phyloP scores from a whole-genome alignment of 2,797 vertebrate genomes.

The Poeciliopsis infans region DNA sequence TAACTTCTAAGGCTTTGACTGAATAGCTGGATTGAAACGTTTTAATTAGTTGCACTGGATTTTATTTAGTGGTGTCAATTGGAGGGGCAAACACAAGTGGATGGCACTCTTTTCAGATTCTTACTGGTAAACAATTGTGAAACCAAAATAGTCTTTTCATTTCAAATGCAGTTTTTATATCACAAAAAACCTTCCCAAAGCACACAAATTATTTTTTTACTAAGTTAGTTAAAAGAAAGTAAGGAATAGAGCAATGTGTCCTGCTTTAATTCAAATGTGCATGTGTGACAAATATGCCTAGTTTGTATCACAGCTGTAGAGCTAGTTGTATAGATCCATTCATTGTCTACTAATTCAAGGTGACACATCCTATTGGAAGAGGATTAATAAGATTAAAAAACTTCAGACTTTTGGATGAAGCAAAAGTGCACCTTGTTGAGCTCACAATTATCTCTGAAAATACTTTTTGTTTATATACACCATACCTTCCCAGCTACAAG shows the following conservation, averaged over 20 bases:
- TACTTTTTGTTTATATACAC: background rate
- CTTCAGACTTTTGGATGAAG: background rate
- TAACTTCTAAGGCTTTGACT: background rate
- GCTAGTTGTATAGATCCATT: slow-evolving; percentile 13
- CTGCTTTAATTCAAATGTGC: background rate
- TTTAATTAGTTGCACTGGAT: background rate
- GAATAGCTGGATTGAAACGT: background rate
- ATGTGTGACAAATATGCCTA: slow-evolving; percentile 23
- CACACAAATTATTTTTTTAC: background rate
- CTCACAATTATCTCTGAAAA: background rate
- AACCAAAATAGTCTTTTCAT: background rate
- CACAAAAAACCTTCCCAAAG: background rate
- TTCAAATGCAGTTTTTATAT: background rate
- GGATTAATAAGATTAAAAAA: slow-evolving; percentile 22
- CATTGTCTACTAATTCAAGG: slow-evolving; percentile 15
- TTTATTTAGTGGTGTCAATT: background rate
- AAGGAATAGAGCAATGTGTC: background rate
- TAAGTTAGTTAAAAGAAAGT: background rate
- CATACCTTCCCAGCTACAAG: no score
- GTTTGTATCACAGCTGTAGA: slow-evolving; percentile 25
- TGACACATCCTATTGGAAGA: slow-evolving; percentile 14
- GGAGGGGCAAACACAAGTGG: background rate
- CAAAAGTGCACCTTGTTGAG: background rate
- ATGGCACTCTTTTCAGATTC: background rate
- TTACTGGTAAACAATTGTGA: background rate